Base-by-base conservation (phyloP, 2,888 invertebrate genomes). In the Drosophila subsilvestris region DNA sequence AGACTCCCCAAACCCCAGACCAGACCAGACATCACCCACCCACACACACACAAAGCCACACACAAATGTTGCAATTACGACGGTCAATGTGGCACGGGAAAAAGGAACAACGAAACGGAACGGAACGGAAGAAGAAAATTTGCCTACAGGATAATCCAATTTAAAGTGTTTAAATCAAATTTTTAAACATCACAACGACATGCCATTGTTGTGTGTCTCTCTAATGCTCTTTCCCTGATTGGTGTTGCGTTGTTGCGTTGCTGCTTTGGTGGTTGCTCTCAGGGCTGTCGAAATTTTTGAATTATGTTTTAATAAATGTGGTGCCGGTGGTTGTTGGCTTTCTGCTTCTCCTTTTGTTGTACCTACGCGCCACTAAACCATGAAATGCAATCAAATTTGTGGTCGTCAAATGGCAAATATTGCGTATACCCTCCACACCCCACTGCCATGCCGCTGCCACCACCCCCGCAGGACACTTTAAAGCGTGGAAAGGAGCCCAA, bases 131-230 rank as follows among this genome's bases (percentile, higher is more conserved):
- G 54, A 74, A 72, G 66, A 74, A 75, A 83, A 84, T 86, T 87
- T 90, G 88, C 88, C 89, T 89, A 87, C 84, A 90, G 82, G 82
- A 89, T 91, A 91, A 91, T 91, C 91, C 91, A 91, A 91, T 91
- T 91, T 91, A 86, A 91, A 91, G 89, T 89, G 89, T 90, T 90
- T 89, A 91, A 91, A 91, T 91, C 89, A 90, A 91, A 91, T 91
- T 91, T 65, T 89, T 63, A 79, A 90, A 80, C 86, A 87, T 78
- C 82, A 79, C 81, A 79, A 81, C 74, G 88, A 83, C 72, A 65
- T 82, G 74, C 59, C 77, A 80, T 32, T 32, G 32, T 88, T 89
- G 80, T 62, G 80, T 62, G 69, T 58, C 57, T 51, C 63, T 42
- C 32, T 32, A 62, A 54, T 44, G 54, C 66, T 60, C 72, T 63